Base-by-base conservation (phyloP, 2,113 vertebrate genomes). In the Rhinolophus sinicus region DNA sequence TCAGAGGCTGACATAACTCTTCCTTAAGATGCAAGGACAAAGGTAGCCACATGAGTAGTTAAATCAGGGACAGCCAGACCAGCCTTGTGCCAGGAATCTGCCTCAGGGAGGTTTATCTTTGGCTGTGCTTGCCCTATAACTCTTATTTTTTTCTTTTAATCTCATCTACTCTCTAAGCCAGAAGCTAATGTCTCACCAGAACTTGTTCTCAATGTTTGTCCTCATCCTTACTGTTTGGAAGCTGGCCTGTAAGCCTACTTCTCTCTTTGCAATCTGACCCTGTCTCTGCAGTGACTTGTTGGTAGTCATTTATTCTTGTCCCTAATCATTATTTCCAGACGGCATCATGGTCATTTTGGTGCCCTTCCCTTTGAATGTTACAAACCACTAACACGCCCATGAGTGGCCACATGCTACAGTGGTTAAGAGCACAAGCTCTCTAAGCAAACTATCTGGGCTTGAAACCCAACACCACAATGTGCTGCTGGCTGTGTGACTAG, bases 81-180 rank as follows among this genome's bases (percentile, higher is more conserved):
- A 47, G 5, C 50, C 90, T 96, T 93, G 88, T 90, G 88, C 40
- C 65, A 64, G 40, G 33, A 78, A 52, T 78, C 21, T 11, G n/a
- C 52, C n/a, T 72, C 18, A 24, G 33, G 50, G n/a, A 87, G 47
- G 14, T 47, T 93, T 54, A 50, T 38, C n/a, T 76, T 58, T 84
- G 77, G 54, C n/a, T 77, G 40, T 80, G 8, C 54, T 89, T 40
- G 33, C 19, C 12, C 19, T 73, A 5, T 11, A 13, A 52, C 44
- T 54, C 47, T 54, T 89, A 30, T 33, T 52, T 38, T 94, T 26
- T 58, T 40, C 28, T 92, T 95, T 95, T 44, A 52, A 85, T 88
- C 35, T 30, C 33, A 44, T 9, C 11, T 12, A 1, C 19, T 73
- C 8, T 58, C 44, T 9, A 54, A 90, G 15, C 24, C 82, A 94